These are phyloP conservation scores for Poecilia picta DNA, from an alignment of 2,797 vertebrate species.

Conservation along the genomic window DNA sequence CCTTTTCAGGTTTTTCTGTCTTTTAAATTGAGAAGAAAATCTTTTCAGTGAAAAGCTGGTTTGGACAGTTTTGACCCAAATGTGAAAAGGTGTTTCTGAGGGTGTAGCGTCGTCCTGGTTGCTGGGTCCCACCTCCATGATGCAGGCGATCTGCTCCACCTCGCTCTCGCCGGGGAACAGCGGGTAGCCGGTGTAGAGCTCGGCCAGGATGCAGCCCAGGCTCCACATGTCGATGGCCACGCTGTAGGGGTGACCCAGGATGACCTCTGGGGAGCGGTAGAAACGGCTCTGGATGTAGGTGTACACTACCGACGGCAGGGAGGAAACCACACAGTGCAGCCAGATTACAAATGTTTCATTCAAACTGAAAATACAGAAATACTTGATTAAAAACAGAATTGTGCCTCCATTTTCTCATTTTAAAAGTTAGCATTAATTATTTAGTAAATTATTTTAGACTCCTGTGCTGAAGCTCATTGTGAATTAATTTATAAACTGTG, in stretches of 20 bases:
- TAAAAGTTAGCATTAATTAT: not conserved
- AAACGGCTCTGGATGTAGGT: constrained; percentile 95
- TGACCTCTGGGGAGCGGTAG: constrained; percentile 94
- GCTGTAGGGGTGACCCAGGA: constrained; percentile 91
- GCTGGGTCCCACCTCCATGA: constrained; percentile 89
- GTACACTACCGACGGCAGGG: constrained; percentile 80
- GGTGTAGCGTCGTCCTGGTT: too few relatives aligned
- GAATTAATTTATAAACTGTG: not conserved
- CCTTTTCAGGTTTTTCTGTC: not conserved
- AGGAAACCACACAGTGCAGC: not conserved
- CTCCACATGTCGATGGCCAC: constrained; percentile 98
- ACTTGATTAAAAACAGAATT: not conserved
- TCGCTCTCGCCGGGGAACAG: constrained; percentile 94
- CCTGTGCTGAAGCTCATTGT: not conserved
- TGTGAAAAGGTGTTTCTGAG: too few relatives aligned
- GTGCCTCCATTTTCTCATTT: not conserved
- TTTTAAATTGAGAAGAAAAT: not conserved
- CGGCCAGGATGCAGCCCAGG: constrained; percentile 92
- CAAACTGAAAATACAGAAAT: not conserved
- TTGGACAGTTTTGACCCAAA: too few relatives aligned
- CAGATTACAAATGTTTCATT: not conserved
- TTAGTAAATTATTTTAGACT: not conserved
- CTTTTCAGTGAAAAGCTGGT: not conserved
- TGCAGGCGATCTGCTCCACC: constrained; percentile 92
- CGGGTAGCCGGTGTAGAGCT: constrained; percentile 90